Evolutionary conservation across 35 echinoderm and acorn worm genomes (phyloP).

Genomic region (Ophioderma brevispina): DNA sequence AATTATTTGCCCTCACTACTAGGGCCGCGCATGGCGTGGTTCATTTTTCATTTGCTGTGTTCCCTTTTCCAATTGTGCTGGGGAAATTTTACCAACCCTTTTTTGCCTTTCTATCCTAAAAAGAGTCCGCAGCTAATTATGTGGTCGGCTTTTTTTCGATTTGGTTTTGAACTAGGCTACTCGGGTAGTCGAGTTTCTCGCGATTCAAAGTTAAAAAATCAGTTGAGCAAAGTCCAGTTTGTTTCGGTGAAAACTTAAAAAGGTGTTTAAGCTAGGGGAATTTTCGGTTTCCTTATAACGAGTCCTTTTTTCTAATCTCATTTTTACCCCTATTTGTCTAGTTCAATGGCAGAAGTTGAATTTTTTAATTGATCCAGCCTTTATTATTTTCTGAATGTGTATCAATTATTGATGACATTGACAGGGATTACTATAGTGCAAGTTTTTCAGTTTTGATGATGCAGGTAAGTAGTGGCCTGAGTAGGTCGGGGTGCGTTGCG

Average conservation of each 20-base stretch:
- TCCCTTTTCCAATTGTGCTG: background rate
- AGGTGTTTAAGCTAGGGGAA: background rate
- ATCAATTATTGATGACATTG: background rate
- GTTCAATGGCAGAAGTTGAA: background rate
- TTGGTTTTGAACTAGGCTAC: background rate
- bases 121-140: background rate
- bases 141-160: background rate
- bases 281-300: background rate
- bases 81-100: background rate
- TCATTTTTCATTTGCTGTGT: background rate
- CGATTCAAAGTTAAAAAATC: background rate
- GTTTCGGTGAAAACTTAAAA: background rate
- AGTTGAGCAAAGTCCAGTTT: background rate
- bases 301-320: background rate
- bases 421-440: background rate
- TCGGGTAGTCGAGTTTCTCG: background rate
- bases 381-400: background rate
- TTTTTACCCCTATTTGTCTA: slow-evolving; percentile 2
- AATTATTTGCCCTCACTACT: no score
- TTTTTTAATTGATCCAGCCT: background rate
- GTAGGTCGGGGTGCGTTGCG: background rate
- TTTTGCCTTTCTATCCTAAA: background rate
- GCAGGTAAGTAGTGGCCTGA: background rate
- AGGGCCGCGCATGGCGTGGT: no score
- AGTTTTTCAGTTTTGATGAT: background rate